Percentiles rank a stretch among this genome's conserved stretches.
Evolutionary conservation across 2,113 vertebrate genomes (phyloP).

Genomic region (Polypterus bichir): DNA sequence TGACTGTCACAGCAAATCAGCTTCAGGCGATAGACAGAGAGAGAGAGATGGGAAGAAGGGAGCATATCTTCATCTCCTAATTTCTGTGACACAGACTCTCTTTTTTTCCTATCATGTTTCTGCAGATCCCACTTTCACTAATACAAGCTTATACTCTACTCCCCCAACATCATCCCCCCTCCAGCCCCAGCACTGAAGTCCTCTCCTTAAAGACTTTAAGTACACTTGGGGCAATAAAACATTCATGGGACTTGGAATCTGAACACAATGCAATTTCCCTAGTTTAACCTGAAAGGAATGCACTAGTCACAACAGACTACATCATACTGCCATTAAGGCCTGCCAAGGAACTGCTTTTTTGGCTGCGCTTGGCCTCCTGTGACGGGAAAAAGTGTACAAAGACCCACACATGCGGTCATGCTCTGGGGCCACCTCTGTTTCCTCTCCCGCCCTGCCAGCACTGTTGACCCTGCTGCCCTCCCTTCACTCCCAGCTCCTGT

Average conservation of each 20-base stretch:
- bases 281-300: conserved; percentile 77
- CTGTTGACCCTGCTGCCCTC: conserved; percentile 15
- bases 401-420: conserved; percentile 50
- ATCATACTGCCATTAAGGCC: conserved; percentile 63
- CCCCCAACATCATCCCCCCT: conserved; percentile 15
- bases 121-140: background rate
- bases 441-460: conserved; percentile 31
- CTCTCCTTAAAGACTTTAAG: conserved; percentile 48
- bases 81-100: conserved; percentile 23
- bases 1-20: conserved; percentile 76
- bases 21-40: conserved; percentile 30
- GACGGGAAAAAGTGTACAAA: conserved; percentile 58
- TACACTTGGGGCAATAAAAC: conserved; percentile 72
- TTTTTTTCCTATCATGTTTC: no score
- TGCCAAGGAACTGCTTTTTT: conserved; percentile 71
- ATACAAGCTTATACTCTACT: conserved; percentile 37
- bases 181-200: background rate
- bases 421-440: conserved; percentile 56
- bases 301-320: conserved; percentile 74
- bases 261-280: conserved; percentile 76
- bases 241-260: conserved; percentile 77
- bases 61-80: conserved; percentile 43
- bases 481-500: conserved; percentile 35
- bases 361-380: conserved; percentile 54
- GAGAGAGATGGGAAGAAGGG: no score